A percentile compares a stretch with the other conserved stretches of the same genome.
These are phyloP conservation scores for Cecropterus lyciades DNA, from an alignment of 1,140 invertebrate species.

Conservation along the genomic window DNA sequence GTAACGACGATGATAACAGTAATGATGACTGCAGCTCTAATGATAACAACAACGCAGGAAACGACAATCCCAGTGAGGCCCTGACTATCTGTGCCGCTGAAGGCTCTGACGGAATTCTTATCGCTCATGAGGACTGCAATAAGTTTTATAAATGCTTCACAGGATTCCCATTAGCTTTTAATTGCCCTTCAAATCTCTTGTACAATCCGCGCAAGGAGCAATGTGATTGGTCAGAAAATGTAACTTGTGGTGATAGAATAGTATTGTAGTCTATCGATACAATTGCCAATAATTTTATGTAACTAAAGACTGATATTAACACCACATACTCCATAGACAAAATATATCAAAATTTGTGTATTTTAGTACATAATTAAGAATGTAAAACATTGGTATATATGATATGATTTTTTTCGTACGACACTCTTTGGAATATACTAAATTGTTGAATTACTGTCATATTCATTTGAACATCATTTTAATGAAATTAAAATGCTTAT, in stretches of 20 bases:
- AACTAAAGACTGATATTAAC: too few species aligned
- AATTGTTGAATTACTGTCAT: too few species aligned
- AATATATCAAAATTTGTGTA: too few species aligned
- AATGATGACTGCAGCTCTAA: conserved; percentile 16
- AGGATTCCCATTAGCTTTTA: conserved; percentile 51
- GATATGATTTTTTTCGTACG: too few species aligned
- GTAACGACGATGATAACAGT: conserved; percentile 15
- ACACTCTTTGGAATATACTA: too few species aligned
- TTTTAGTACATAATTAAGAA: too few species aligned
- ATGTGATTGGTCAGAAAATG: conserved; percentile 86
- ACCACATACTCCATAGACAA: too few species aligned
- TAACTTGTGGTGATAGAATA: conserved; percentile 62
- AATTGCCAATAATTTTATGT: too few species aligned
- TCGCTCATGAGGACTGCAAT: conserved; percentile 59
- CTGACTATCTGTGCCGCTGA: conserved; percentile 40
- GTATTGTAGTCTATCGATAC: too few species aligned
- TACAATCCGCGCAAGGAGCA: conserved; percentile 85
- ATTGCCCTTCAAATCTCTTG: conserved; percentile 72
- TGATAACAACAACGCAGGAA: conserved; percentile 40
- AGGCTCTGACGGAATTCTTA: conserved; percentile 45
- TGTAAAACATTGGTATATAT: too few species aligned
- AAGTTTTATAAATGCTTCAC: conserved; percentile 54
- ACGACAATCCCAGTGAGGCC: conserved; percentile 44
- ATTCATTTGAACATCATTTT: too few species aligned
- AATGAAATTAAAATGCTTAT: too few species aligned